Conservation (phyloP, 2,113 vertebrate genomes). For the Myrmophylax atrothorax region DNA sequence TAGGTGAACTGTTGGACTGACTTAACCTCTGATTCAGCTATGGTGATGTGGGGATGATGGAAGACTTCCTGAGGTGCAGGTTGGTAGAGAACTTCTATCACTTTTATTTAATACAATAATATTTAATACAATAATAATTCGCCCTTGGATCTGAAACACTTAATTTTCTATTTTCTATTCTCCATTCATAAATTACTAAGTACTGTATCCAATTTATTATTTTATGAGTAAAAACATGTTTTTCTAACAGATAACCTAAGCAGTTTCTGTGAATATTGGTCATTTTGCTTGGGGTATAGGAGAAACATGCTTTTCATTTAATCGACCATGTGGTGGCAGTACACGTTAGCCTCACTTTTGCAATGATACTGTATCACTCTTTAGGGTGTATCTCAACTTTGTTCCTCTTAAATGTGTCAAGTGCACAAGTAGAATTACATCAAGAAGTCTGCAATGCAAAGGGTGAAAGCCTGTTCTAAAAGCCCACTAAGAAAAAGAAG, state of each 20-base stretch:
- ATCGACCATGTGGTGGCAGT: slow-evolving; percentile 76
- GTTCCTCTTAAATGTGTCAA: background rate
- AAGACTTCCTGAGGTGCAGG: no score
- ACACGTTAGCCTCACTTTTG: slow-evolving; percentile 22
- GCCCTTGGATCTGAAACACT: background rate
- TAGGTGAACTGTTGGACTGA: no score
- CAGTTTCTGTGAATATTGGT: background rate
- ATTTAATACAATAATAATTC: background rate
- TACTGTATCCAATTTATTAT: background rate
- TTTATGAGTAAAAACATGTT: background rate
- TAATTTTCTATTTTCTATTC: background rate
- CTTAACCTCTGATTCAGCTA: no score
- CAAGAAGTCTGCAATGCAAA: background rate
- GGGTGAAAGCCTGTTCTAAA: background rate
- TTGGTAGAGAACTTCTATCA: no score
- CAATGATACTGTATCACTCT: background rate
- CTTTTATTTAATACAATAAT: background rate
- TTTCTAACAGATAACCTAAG: background rate
- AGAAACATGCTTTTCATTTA: slow-evolving; percentile 40
- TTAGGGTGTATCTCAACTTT: background rate
- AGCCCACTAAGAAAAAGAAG: background rate
- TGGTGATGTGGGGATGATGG: no score
- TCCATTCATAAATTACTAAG: background rate
- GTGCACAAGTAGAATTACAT: background rate
- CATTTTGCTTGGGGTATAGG: background rate